Conservation (phyloP, 2,888 invertebrate genomes). For the Ashinkailepas kermadecensis region DNA sequence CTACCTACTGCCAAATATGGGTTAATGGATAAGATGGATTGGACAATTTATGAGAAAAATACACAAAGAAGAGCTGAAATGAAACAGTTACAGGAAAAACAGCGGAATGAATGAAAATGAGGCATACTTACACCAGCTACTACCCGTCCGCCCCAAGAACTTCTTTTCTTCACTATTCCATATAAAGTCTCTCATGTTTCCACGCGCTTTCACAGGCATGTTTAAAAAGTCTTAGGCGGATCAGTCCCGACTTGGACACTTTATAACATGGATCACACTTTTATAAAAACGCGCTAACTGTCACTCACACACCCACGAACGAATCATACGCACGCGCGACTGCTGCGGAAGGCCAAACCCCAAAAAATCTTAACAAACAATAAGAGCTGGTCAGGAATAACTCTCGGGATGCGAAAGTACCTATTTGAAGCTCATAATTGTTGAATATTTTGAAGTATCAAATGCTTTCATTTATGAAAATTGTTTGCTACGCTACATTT, state of each 20-base stretch:
- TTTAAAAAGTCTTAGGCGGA: neutral
- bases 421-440: too few relatives aligned
- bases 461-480: too few relatives aligned
- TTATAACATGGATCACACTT: neutral
- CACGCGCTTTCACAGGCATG: neutral
- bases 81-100: too few relatives aligned
- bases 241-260: neutral
- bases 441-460: too few relatives aligned
- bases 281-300: neutral
- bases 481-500: neutral
- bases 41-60: too few relatives aligned
- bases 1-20: too few relatives aligned
- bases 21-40: too few relatives aligned
- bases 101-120: too few relatives aligned
- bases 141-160: neutral
- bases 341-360: neutral
- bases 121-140: conserved; percentile 1
- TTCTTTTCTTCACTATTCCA: conserved; percentile 5
- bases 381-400: too few relatives aligned
- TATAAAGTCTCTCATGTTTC: neutral
- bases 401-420: too few relatives aligned
- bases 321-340: neutral
- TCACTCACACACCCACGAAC: neutral
- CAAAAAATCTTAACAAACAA: too few relatives aligned
- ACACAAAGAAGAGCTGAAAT: too few relatives aligned